Conservation (phyloP, 2,797 vertebrate genomes). For the Botia kubotai region DNA sequence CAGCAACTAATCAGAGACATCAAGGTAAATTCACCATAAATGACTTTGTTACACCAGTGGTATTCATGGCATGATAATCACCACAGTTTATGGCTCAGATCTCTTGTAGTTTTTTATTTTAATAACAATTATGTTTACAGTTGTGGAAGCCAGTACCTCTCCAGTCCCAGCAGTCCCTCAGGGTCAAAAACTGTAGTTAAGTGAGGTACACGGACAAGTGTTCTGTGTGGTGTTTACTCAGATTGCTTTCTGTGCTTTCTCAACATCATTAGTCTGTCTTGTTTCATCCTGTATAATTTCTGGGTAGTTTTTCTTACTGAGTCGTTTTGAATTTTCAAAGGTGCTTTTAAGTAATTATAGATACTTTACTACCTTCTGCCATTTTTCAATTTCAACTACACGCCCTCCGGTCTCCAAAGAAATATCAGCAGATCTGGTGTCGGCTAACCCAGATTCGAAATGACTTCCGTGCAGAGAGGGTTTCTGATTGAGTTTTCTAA, state of each 20-base stretch:
- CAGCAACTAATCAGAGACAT: conserved; percentile 94
- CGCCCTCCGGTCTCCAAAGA: neutral
- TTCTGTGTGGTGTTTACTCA: conserved; percentile 52
- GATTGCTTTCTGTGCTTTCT: neutral
- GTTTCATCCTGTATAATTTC: conserved; percentile 7
- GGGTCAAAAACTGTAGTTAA: conserved; percentile 71
- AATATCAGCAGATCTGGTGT: too few relatives aligned
- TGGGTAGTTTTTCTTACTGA: neutral
- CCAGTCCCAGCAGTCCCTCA: conserved; percentile 52
- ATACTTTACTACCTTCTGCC: neutral
- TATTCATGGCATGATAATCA: neutral
- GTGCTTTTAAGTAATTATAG: neutral
- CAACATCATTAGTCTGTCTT: neutral
- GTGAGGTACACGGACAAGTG: conserved; percentile 74
- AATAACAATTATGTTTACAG: conserved; percentile 41
- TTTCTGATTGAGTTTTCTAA: neutral
- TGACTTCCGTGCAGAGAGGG: neutral
- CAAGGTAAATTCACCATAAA: conserved; percentile 76
- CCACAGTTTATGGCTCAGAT: neutral
- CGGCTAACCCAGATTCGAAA: too few relatives aligned
- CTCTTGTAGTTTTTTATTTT: conserved; percentile 3
- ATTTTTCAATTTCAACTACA: neutral
- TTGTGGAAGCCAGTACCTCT: conserved; percentile 42
- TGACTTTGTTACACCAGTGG: neutral
- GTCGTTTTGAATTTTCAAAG: neutral